Conservation (phyloP, 2,113 vertebrate species). For the Aptenodytes patagonicus region DNA sequence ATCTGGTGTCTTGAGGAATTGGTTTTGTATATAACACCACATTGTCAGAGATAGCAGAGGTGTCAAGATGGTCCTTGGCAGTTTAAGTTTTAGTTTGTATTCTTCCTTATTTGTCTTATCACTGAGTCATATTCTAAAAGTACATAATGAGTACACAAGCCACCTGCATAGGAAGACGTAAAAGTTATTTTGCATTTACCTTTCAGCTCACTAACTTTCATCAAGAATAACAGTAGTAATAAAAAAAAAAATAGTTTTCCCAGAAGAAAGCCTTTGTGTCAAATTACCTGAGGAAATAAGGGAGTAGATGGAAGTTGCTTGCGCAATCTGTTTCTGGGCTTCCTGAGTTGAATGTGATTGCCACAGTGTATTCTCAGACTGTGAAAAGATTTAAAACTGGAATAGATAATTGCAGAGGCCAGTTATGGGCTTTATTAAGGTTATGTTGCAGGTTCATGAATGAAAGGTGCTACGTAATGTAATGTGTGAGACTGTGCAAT, state of each 20-base stretch:
- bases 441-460: not conserved
- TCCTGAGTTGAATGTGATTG: not conserved
- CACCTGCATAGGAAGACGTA: not conserved
- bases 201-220: not conserved
- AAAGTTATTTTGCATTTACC: not conserved
- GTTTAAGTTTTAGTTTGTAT: not conserved
- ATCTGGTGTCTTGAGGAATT: not conserved
- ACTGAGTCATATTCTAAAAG: not conserved
- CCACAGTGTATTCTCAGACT: not conserved
- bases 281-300: not conserved
- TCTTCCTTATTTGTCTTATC: not conserved
- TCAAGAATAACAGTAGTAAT: not conserved
- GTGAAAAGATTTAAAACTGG: not conserved
- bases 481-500: not conserved
- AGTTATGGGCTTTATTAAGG: not conserved
- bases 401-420: not conserved
- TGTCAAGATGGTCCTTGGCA: not conserved
- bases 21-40: not conserved
- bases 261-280: not conserved
- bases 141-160: not conserved
- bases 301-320: not conserved
- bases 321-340: not conserved
- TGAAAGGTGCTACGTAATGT: not conserved
- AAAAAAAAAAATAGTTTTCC: not conserved
- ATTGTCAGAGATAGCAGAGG: not conserved